Conservation (phyloP, 2,113 vertebrate species). For the Xyrauchen texanus region DNA sequence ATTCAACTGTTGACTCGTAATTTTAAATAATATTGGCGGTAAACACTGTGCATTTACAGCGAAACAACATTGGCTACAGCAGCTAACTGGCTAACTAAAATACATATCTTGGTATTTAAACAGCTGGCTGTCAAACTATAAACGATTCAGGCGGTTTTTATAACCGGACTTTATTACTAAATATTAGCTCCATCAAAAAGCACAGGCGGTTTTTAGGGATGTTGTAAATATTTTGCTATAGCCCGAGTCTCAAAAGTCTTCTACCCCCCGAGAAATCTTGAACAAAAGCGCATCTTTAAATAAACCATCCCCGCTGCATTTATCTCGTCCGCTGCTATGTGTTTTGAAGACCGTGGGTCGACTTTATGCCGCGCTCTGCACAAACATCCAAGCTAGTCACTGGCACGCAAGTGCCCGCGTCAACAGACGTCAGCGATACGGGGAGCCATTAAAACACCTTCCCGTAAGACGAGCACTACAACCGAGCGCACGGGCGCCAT, state of each 20-base stretch:
- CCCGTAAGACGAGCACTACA: constrained; percentile 53
- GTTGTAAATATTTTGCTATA: neutral
- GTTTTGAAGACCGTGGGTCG: constrained; percentile 62
- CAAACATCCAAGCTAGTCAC: constrained; percentile 72
- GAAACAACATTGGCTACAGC: neutral
- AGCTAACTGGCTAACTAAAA: constrained; percentile 26
- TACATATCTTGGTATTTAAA: no score
- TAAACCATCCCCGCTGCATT: neutral
- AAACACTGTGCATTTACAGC: neutral
- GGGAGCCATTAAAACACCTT: constrained; percentile 78
- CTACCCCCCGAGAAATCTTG: neutral
- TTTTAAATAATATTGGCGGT: neutral
- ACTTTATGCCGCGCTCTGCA: constrained; percentile 56
- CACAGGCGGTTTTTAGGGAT: neutral
- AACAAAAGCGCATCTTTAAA: constrained; percentile 12
- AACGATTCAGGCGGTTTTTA: neutral
- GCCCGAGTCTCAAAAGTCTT: neutral
- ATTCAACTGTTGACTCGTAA: neutral
- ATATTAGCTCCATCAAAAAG: neutral
- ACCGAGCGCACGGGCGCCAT: constrained; percentile 56
- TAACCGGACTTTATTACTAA: neutral
- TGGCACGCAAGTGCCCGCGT: constrained; percentile 79
- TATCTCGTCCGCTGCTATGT: neutral
- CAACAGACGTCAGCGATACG: constrained; percentile 82
- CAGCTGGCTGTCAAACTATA: no score